Evolutionary conservation across 2,113 vertebrate genomes (phyloP).

Genomic region (Isurus oxyrinchus): DNA sequence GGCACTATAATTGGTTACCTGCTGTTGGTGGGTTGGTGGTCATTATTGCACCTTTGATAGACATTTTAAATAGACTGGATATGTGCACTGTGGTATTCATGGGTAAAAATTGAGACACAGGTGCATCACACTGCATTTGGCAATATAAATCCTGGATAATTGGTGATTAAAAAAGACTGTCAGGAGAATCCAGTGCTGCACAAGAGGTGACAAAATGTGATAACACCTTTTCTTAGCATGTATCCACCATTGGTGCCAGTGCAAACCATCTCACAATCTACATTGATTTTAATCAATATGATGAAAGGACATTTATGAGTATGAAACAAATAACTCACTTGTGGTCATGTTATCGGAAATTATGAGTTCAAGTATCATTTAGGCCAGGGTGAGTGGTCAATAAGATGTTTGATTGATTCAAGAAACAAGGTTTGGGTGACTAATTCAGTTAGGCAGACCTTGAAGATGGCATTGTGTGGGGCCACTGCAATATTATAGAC

Average conservation of each 20-base stretch:
- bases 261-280: neutral
- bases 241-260: neutral
- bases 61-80: neutral
- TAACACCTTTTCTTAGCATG: neutral
- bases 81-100: neutral
- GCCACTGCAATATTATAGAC: neutral
- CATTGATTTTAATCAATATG: neutral
- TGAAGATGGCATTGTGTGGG: neutral
- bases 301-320: neutral
- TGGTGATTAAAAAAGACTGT: neutral
- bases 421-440: neutral
- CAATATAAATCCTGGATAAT: neutral
- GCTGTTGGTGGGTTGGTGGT: no score
- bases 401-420: neutral
- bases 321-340: neutral
- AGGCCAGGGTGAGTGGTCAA: neutral
- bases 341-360: neutral
- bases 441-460: neutral
- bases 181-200: neutral
- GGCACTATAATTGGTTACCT: no score
- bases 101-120: neutral
- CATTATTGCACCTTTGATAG: neutral
- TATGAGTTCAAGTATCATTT: neutral
- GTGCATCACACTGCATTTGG: neutral
- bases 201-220: neutral